Conservation (phyloP, 2,113 vertebrate species). For the Amblyornis subalaris region DNA sequence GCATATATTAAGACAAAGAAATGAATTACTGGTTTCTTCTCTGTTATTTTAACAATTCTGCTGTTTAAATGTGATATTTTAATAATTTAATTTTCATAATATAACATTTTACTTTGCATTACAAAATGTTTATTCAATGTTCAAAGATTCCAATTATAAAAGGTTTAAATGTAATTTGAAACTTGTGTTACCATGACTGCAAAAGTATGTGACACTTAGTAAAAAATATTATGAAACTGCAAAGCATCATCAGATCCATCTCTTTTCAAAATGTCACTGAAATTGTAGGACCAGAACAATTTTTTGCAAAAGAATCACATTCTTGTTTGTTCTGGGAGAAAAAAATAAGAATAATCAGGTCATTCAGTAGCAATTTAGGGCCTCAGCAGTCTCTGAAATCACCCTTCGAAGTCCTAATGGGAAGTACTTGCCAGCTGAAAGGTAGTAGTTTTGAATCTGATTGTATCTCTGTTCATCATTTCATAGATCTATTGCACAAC, state of each 20-base stretch:
- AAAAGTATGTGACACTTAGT: not conserved
- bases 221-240: not conserved
- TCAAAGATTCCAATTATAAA: not conserved
- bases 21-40: not conserved
- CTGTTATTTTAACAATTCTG: not conserved
- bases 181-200: not conserved
- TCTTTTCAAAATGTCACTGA: not conserved
- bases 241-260: not conserved
- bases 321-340: not conserved
- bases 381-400: not conserved
- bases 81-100: not conserved
- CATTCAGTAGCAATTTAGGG: not conserved
- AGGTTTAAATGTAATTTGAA: not conserved
- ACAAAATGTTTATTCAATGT: not conserved
- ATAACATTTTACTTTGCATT: not conserved
- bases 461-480: not conserved
- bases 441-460: not conserved
- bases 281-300: not conserved
- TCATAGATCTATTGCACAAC: not conserved
- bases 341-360: not conserved
- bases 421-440: not conserved
- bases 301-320: not conserved
- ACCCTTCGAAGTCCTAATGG: not conserved
- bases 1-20: not conserved
- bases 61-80: not conserved